These are phyloP conservation scores for Ditylenchus dipsaci DNA, from an alignment of 1,140 invertebrate genomes.

Conservation along the genomic window DNA sequence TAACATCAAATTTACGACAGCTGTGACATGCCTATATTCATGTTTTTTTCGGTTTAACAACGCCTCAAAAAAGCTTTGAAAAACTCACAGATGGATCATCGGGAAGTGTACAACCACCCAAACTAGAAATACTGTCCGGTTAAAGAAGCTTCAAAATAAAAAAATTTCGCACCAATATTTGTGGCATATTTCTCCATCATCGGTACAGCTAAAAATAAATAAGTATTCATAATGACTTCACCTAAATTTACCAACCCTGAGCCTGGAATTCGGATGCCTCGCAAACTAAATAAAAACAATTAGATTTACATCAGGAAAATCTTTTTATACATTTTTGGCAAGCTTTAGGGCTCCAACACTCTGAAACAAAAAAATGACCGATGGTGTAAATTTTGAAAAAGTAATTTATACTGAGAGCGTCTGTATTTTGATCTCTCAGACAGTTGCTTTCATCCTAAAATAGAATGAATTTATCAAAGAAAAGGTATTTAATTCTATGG, in stretches of 20 bases:
- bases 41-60: too few species aligned
- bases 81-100: conserved; percentile 43
- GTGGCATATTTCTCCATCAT: conserved; percentile 65
- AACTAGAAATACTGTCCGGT: conserved; percentile 15
- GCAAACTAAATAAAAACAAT: conserved; percentile 33
- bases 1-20: conserved; percentile 68
- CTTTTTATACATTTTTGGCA: conserved; percentile 58
- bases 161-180: conserved; percentile 64
- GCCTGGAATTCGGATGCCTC: conserved; percentile 47
- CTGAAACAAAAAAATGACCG: background rate
- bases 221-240: conserved; percentile 68
- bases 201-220: conserved; percentile 62
- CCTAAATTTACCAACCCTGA: conserved; percentile 49
- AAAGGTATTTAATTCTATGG: too few species aligned
- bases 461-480: too few species aligned
- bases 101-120: conserved; percentile 74
- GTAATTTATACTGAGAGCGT: background rate
- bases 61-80: too few species aligned
- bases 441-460: conserved; percentile 48
- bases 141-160: too few species aligned
- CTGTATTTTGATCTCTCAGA: conserved; percentile 50
- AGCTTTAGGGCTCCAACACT: conserved; percentile 72
- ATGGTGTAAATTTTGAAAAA: background rate
- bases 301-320: background rate
- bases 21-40: conserved; percentile 66